A percentile compares a stretch with the other conserved stretches of the same genome.
Conservation (phyloP, 2,888 invertebrate genomes). For the Spilosoma lubricipeda region DNA sequence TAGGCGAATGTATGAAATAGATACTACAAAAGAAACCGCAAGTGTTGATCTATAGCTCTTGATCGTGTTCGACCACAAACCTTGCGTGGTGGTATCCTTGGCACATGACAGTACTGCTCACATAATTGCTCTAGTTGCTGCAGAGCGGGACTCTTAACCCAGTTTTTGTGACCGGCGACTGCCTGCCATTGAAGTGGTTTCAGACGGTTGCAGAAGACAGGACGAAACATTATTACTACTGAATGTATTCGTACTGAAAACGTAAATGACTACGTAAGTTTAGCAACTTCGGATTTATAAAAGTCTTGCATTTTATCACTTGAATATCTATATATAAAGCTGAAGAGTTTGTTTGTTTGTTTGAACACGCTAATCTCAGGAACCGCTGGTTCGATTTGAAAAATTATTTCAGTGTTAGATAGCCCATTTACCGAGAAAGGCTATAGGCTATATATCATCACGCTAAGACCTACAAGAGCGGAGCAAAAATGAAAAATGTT, state of each 20-base stretch:
- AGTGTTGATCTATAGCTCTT: background rate
- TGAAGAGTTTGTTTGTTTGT: too few species aligned
- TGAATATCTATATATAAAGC: too few species aligned
- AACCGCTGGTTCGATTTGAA: too few species aligned
- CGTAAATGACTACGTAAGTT: background rate
- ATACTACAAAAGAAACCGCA: constrained; percentile 15
- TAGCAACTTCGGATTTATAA: background rate
- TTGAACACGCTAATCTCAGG: too few species aligned
- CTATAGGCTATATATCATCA: too few species aligned
- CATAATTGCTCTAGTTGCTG: constrained; percentile 69
- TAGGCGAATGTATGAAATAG: constrained; percentile 11
- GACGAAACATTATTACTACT: constrained; percentile 9
- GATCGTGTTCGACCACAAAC: constrained; percentile 54
- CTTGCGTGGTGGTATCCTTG: constrained; percentile 71
- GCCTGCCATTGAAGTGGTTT: constrained; percentile 26
- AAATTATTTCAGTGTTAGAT: too few species aligned
- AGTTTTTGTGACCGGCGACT: constrained; percentile 62
- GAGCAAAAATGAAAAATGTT: too few species aligned
- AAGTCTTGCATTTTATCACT: background rate
- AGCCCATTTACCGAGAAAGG: too few species aligned
- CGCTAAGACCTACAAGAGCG: too few species aligned
- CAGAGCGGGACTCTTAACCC: constrained; percentile 67
- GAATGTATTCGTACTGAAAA: background rate
- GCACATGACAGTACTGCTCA: constrained; percentile 66
- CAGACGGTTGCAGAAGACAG: background rate